These are phyloP conservation scores for Theonella swinhoei DNA, from an alignment of 37 sponge, comb jelly and placozoan species.

Conservation along the genomic window DNA sequence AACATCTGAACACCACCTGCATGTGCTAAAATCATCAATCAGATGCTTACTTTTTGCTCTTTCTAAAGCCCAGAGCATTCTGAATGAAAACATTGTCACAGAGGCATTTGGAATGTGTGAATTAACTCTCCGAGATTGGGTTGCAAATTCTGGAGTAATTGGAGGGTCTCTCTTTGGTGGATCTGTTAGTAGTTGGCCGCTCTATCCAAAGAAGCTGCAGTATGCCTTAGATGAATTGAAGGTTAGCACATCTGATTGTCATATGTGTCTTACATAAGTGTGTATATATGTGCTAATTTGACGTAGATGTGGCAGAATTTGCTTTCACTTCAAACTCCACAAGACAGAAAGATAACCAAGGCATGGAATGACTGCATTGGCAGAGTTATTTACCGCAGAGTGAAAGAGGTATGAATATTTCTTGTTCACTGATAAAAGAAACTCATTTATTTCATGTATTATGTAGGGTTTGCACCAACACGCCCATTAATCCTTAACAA, in stretches of 20 bases:
- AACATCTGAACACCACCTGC: too few relatives aligned
- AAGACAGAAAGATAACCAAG: background rate
- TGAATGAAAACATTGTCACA: background rate
- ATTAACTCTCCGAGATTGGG: background rate
- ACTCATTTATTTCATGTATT: too few relatives aligned
- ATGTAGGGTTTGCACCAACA: too few relatives aligned
- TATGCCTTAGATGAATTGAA: background rate
- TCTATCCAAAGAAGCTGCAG: background rate
- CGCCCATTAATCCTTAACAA: too few relatives aligned
- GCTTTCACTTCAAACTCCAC: background rate
- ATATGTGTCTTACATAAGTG: background rate
- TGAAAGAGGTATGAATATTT: background rate
- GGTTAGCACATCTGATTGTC: too few relatives aligned
- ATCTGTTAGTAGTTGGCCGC: too few relatives aligned
- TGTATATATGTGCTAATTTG: background rate
- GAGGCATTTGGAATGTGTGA: background rate
- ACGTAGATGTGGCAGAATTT: background rate
- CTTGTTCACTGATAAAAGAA: too few relatives aligned
- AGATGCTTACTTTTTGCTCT: background rate
- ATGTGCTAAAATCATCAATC: background rate
- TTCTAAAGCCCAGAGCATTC: background rate
- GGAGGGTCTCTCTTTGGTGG: too few relatives aligned
- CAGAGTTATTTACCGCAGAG: background rate
- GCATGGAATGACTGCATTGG: background rate
- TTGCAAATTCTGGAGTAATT: background rate